Base-by-base conservation (phyloP, 1,140 invertebrate species). In the Branchinecta lynchi region DNA sequence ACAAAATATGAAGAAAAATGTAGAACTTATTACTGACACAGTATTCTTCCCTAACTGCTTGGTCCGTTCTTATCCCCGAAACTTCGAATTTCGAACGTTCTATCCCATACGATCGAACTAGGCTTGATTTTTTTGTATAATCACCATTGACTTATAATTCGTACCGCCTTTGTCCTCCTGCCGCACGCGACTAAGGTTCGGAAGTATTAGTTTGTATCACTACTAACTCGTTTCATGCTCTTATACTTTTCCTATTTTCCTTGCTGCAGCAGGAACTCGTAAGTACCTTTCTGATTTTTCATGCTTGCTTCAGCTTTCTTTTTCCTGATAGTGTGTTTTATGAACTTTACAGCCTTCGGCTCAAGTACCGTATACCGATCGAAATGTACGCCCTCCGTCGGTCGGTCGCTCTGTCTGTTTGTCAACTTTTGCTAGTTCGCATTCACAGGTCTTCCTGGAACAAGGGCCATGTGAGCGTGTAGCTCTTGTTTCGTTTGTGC, bases 181-280 rank as follows among this genome's bases (percentile, higher is more conserved):
- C n/a, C n/a, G n/a, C n/a, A n/a, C n/a, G n/a, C n/a, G n/a, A n/a
- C n/a, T 68, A 44, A 43, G 21, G 7, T 12, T 20, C 32, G 15
- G 17, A 67, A 12, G 32, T 43, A 43, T 44, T 68, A 46, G 65
- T 71, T 32, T 32, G 5, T 32, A 32, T 1, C 32, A 32, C 32
- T 32, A 5, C 45, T 60, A 60, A 15, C 17, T 71, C 17, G 46
- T 60, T 68, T 43, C 60, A 51, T 17, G 44, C 43, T 60, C 21
- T 67, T 51, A 68, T 67, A 46, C 66, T 67, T 15, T 51, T 60
- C 20, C 15, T 60, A 45, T 17, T 68, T 60, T 45, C 32, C 32
- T 68, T 51, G 8, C 21, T 44, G 21, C 43, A 51, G 66, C 65
- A 71, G 68, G 44, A 70, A 45, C 51, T 46, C 46, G 67, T 69